Evolutionary conservation across 2,797 vertebrate species (phyloP).

Genomic region (Amazona ochrocephala): DNA sequence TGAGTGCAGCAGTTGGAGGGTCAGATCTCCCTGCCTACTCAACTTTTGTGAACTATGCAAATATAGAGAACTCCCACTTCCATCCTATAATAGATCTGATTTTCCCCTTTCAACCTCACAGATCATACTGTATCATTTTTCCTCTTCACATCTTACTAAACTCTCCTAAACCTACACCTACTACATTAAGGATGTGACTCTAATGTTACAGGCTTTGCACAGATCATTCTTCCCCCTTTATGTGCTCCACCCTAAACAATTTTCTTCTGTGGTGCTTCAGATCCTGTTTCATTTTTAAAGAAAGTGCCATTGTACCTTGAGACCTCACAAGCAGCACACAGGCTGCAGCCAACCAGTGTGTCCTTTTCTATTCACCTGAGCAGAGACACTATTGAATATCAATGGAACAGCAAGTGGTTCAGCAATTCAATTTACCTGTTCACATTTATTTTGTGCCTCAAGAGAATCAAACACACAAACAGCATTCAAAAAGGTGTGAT

Average conservation of each 20-base stretch:
- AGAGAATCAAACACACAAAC: constrained; percentile 3
- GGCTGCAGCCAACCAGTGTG: constrained; percentile 43
- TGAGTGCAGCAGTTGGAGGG: background rate
- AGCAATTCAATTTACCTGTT: constrained; percentile 49
- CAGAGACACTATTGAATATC: constrained; percentile 62
- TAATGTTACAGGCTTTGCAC: background rate
- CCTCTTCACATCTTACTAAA: background rate
- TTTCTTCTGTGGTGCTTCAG: constrained; percentile 17
- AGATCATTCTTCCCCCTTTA: background rate
- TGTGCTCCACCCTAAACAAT: background rate
- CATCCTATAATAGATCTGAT: background rate
- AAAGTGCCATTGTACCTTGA: constrained; percentile 53
- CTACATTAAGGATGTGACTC: background rate
- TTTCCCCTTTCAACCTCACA: background rate
- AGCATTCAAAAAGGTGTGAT: background rate
- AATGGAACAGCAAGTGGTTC: constrained; percentile 48
- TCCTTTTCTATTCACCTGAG: constrained; percentile 63
- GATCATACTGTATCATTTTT: background rate
- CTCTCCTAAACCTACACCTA: background rate
- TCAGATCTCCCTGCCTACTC: background rate
- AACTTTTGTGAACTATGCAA: background rate
- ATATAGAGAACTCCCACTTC: background rate
- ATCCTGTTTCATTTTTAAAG: constrained; percentile 45
- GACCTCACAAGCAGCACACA: constrained; percentile 60
- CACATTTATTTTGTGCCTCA: constrained; percentile 23